These are phyloP conservation scores for Podocnemis expansa DNA, from an alignment of 2,113 vertebrate genomes.

Conservation along the genomic window DNA sequence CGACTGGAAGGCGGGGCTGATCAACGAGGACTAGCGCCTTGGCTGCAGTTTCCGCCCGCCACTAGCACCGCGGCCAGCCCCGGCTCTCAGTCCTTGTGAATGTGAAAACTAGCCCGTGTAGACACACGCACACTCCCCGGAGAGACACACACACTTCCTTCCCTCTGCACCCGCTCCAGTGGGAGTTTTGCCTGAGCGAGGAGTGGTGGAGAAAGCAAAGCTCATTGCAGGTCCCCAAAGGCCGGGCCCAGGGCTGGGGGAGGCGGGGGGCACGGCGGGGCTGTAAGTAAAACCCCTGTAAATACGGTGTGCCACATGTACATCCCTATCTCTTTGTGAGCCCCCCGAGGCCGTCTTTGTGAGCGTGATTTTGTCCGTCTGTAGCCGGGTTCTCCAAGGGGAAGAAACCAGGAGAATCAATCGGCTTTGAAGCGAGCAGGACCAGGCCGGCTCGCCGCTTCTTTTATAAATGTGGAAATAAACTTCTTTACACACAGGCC, in stretches of 20 bases:
- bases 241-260: background rate
- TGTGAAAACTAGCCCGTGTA: too few species aligned
- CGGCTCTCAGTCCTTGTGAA: too few species aligned
- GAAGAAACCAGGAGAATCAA: slow-evolving; percentile 36
- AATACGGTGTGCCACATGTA: slow-evolving; percentile 91
- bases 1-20: too few species aligned
- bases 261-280: background rate
- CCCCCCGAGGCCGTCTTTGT: slow-evolving; percentile 81
- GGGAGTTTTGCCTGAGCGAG: background rate
- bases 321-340: slow-evolving; percentile 94
- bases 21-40: background rate
- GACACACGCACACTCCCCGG: background rate
- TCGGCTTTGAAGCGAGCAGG: slow-evolving; percentile 77
- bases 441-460: background rate
- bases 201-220: background rate
- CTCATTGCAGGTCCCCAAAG: background rate
- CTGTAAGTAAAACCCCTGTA: slow-evolving; percentile 73
- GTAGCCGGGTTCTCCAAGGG: slow-evolving; percentile 73
- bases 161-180: background rate
- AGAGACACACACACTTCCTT: too few species aligned
- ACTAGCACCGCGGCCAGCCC: too few species aligned
- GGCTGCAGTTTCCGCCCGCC: background rate
- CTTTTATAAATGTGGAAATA: slow-evolving; percentile 96
- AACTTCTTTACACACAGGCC: slow-evolving; percentile 93
- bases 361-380: slow-evolving; percentile 90